Base-by-base conservation (phyloP, 2,113 vertebrate species). In the Holacanthus passer region DNA sequence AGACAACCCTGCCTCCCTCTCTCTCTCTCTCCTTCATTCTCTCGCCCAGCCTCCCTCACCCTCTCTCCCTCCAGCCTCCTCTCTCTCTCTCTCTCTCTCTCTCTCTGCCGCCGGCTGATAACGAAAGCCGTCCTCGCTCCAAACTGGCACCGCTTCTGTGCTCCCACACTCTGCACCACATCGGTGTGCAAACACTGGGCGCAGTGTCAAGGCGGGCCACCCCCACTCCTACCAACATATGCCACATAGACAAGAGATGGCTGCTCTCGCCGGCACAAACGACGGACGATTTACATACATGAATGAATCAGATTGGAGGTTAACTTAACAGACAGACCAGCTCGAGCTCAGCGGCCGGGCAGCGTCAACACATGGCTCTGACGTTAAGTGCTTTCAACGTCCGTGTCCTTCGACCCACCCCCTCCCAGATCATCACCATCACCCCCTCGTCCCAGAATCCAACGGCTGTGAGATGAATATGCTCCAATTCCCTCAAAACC, bases 401-500 rank as follows among this genome's bases (percentile, higher is more conserved):
- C 73, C 6, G 35, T 63, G 64, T 69, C 48, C n/a, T 41, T 43
- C 66, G 62, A 13, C 55, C 48, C 37, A 50, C 3, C 16, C 14
- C 4, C 50, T 16, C 24, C 43, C n/a, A 22, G 10, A 37, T 45
- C 27, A 43, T 43, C 59, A 62, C 4, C 56, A 9, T 64, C 24
- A 20, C 56, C 39, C 62, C 3, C 12, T 37, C 39, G 11, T 10
- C 78, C 88, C 68, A 85, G 58, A 89, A 86, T 75, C 56, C 50
- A 73, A 14, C 39, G 22, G 70, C 84, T 72, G 52, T 35, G 67
- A 53, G 27, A 87, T 58, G 48, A 90, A 88, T 79, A 87, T 83
- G 90, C 77, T 93, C 90, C 4, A 92, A 79, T 91, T 90, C 90
- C 75, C 79, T 71, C 5, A 45, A 70, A 58, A 84, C 3, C 45